These are phyloP conservation scores for Brachypterus glaber DNA, from an alignment of 2,888 invertebrate genomes.

Conservation along the genomic window DNA sequence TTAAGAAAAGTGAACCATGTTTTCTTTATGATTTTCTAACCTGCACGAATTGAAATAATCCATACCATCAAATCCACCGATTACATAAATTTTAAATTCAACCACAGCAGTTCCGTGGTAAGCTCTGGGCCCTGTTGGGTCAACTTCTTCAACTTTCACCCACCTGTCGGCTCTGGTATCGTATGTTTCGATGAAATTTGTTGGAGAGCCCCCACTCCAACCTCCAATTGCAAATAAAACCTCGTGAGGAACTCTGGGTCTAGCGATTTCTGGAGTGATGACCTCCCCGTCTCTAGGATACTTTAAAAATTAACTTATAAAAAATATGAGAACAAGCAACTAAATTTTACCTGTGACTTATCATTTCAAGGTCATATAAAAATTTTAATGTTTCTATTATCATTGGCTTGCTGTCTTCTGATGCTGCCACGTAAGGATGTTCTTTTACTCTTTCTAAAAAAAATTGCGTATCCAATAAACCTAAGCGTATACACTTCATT, in stretches of 20 bases:
- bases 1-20: neutral
- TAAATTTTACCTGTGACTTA: conserved; percentile 45
- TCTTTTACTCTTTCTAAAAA: conserved; percentile 86
- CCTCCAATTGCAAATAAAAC: conserved; percentile 79
- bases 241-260: conserved; percentile 79
- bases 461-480: conserved; percentile 74
- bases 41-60: conserved; percentile 32
- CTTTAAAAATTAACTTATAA: conserved; percentile 21
- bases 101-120: conserved; percentile 91
- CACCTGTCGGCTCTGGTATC: conserved; percentile 84
- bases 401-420: conserved; percentile 76
- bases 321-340: neutral
- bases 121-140: conserved; percentile 75
- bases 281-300: conserved; percentile 61
- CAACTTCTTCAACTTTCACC: conserved; percentile 73
- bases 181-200: conserved; percentile 76
- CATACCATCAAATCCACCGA: conserved; percentile 79
- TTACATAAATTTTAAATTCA: conserved; percentile 73
- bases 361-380: conserved; percentile 86
- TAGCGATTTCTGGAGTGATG: conserved; percentile 72
- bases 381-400: conserved; percentile 87
- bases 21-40: neutral
- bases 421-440: conserved; percentile 74
- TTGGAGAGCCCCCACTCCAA: conserved; percentile 68
- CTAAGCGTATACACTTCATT: conserved; percentile 75